Conservation (phyloP, 2,113 vertebrate genomes). For the Pterocles gutturalis region DNA sequence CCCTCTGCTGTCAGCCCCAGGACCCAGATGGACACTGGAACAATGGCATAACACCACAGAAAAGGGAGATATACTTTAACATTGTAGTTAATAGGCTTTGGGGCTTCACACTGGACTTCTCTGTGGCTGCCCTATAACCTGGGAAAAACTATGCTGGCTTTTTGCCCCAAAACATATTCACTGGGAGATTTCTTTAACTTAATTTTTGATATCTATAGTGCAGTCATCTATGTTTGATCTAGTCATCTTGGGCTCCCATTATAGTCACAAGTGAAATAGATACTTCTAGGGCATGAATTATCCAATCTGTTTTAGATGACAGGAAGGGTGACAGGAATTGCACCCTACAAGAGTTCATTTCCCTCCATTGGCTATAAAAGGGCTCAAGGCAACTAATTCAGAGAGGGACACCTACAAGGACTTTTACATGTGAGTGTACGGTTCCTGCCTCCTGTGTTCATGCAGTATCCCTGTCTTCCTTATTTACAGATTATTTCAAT, state of each 20-base stretch:
- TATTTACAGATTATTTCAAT: constrained; percentile 5
- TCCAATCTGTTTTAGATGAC: not conserved
- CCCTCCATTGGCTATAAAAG: not conserved
- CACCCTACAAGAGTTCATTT: not conserved
- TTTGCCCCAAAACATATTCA: not conserved
- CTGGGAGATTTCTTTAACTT: not conserved
- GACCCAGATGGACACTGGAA: not conserved
- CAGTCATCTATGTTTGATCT: not conserved
- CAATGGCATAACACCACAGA: not conserved
- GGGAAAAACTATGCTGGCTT: not conserved
- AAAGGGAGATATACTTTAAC: not conserved
- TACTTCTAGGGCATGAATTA: not conserved
- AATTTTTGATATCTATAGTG: not conserved
- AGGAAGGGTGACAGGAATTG: not conserved
- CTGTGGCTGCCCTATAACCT: not conserved
- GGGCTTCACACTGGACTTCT: not conserved
- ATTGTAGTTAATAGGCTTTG: not conserved
- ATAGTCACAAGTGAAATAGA: not conserved
- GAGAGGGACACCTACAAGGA: not conserved
- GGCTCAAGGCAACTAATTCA: not conserved
- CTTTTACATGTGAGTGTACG: not conserved
- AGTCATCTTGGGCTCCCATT: not conserved
- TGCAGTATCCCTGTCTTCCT: not conserved
- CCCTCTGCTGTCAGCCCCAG: not conserved
- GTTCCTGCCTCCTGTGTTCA: not conserved